phyloP scores from a whole-genome alignment of 2,888 invertebrate genomes.

The Gandaritis pyraliata region DNA sequence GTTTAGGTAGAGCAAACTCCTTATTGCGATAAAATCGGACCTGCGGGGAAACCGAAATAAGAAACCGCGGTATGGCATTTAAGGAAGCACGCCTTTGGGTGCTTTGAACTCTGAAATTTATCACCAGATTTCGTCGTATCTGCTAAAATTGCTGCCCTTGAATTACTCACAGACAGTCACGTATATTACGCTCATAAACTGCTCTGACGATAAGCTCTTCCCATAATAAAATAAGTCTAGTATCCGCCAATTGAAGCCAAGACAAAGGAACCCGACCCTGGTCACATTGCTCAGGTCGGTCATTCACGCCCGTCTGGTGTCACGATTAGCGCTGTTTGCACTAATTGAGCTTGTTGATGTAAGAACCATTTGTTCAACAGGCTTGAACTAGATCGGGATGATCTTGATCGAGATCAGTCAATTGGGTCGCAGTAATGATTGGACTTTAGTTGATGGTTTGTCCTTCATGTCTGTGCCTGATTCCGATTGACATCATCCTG shows the following conservation, averaged over 20 bases:
- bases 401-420: conserved; percentile 61
- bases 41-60: too few species aligned
- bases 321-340: conserved; percentile 64
- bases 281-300: conserved; percentile 54
- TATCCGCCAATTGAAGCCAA: conserved; percentile 25
- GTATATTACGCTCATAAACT: neutral
- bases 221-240: conserved; percentile 4
- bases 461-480: conserved; percentile 31
- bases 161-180: too few species aligned
- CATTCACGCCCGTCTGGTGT: conserved; percentile 73
- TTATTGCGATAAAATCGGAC: too few species aligned
- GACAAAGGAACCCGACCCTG: conserved; percentile 38
- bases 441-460: conserved; percentile 32
- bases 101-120: too few species aligned
- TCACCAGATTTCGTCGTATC: too few species aligned
- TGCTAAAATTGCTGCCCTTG: too few species aligned
- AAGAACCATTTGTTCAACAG: conserved; percentile 28
- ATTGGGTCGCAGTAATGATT: conserved; percentile 56
- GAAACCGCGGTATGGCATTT: too few species aligned
- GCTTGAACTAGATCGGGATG: conserved; percentile 50
- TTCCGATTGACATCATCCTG: conserved; percentile 29
- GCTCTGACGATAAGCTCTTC: conserved; percentile 5
- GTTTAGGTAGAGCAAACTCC: conserved; percentile 21
- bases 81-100: too few species aligned
- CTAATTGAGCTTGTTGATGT: conserved; percentile 51